Evolutionary conservation across 2,888 invertebrate species (phyloP), one percentile per base, ranked within the genome.

Genomic region (Caenorhabditis sp.): DNA sequence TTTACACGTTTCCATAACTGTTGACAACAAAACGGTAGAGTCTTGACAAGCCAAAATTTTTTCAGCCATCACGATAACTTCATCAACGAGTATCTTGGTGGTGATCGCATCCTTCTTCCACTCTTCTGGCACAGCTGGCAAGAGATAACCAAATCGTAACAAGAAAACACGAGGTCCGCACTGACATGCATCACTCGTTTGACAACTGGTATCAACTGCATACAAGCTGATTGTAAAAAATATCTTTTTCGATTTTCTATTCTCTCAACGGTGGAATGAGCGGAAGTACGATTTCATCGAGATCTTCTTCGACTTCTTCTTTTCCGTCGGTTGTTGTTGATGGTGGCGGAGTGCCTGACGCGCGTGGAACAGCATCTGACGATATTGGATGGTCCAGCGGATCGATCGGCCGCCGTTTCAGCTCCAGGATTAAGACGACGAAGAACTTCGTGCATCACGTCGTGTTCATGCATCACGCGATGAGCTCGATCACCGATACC

Each of bases 61-160:
- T 10, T 64, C 37, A 19, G 43, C 50, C 64, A 67, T 63, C 1
- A 49, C 43, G 6, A 67, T n/a, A 24, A 73, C 49, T 36, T 73
- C 66, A 6, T 61, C 27, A n/a, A 59, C 62, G 23, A 58, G 49
- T 8, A 76, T 75, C 21, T 70, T 62, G 12, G 57, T 57, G 37
- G 80, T 61, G 10, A 82, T 66, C 12, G 67, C 61, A 14, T 75
- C 70, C 57, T 58, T 74, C 36, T 75, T 73, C 79, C 80, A 82
- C 21, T 73, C 65, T 1, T 65, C 71, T 3, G 89, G 89, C 73
- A 91, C 90, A 70, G 92, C 91, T 65, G 92, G 91, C 61, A 92
- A 92, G 4, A 92, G 0, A 92, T 92, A 5, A 94, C 88, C 0
- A 94, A 89, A 84, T 94, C 93, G 82, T 93, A 93, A 17, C 93